These are phyloP conservation scores for Parauchenoglanis punctatus DNA, from an alignment of 2,797 vertebrate species.

Conservation along the genomic window DNA sequence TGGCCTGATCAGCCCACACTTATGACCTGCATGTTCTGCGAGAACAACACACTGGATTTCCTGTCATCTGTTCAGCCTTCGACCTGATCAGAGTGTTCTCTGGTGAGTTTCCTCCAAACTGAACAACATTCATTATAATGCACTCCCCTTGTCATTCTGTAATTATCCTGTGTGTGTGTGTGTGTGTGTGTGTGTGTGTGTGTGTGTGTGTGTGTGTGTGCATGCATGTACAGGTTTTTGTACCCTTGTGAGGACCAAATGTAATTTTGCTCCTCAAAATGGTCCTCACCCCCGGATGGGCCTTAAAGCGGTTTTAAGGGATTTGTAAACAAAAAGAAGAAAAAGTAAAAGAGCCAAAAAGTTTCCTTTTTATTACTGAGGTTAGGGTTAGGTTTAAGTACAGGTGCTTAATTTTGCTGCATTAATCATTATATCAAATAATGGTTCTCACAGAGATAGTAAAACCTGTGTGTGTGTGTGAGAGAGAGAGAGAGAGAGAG, in stretches of 20 bases:
- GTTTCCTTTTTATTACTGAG: too few relatives aligned
- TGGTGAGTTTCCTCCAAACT: neutral
- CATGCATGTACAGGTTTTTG: too few relatives aligned
- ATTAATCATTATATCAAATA: too few relatives aligned
- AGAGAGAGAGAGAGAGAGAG: neutral
- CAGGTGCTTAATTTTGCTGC: too few relatives aligned
- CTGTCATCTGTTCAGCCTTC: slow-evolving; percentile 6
- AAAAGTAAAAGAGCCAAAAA: too few relatives aligned
- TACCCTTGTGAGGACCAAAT: too few relatives aligned
- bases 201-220: neutral
- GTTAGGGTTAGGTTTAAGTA: too few relatives aligned
- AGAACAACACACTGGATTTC: slow-evolving; percentile 22
- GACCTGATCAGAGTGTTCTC: neutral
- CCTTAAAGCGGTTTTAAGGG: too few relatives aligned
- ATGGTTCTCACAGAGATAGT: too few relatives aligned
- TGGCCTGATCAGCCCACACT: neutral
- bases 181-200: neutral
- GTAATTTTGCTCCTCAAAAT: too few relatives aligned
- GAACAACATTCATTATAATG: slow-evolving; percentile 4
- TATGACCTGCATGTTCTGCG: slow-evolving; percentile 13
- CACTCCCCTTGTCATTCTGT: neutral
- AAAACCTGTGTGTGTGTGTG: neutral
- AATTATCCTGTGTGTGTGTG: neutral
- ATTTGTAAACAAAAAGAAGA: too few relatives aligned
- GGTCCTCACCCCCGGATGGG: too few relatives aligned